Conservation (phyloP, 2,113 vertebrate species). For the Phyllostomus hastatus region DNA sequence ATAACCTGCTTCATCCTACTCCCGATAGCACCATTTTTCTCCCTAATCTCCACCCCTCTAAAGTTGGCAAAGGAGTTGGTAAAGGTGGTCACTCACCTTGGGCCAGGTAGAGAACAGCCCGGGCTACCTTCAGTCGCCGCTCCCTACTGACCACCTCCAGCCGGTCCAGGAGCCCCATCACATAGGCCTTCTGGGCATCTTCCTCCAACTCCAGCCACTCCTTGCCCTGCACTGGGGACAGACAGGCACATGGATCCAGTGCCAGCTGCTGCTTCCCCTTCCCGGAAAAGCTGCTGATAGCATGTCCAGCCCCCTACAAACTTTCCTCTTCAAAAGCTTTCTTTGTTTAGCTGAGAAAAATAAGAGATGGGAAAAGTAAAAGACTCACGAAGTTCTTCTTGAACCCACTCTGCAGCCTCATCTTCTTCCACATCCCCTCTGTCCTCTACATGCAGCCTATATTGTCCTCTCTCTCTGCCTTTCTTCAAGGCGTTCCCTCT, state of each 20-base stretch:
- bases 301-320: neutral
- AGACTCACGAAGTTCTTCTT: neutral
- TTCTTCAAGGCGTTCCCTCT: neutral
- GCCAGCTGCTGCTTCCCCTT: neutral
- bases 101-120: conserved; percentile 95
- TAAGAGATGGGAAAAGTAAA: neutral
- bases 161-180: conserved; percentile 93
- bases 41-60: neutral
- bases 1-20: neutral
- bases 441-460: neutral
- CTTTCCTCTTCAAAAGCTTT: conserved; percentile 22
- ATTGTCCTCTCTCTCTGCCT: neutral
- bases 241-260: fast-evolving
- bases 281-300: neutral
- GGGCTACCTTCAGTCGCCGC: conserved; percentile 89
- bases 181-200: conserved; percentile 87
- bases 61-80: neutral
- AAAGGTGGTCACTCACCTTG: conserved; percentile 85
- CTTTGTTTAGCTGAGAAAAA: conserved; percentile 17
- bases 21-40: neutral
- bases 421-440: neutral
- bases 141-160: conserved; percentile 95
- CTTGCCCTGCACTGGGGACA: conserved; percentile 81
- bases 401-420: neutral
- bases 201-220: conserved; percentile 88